A percentile compares a stretch with the other conserved stretches of the same genome.
These are phyloP conservation scores for Seriola quinqueradiata DNA, from an alignment of 2,113 vertebrate species.

Conservation along the genomic window DNA sequence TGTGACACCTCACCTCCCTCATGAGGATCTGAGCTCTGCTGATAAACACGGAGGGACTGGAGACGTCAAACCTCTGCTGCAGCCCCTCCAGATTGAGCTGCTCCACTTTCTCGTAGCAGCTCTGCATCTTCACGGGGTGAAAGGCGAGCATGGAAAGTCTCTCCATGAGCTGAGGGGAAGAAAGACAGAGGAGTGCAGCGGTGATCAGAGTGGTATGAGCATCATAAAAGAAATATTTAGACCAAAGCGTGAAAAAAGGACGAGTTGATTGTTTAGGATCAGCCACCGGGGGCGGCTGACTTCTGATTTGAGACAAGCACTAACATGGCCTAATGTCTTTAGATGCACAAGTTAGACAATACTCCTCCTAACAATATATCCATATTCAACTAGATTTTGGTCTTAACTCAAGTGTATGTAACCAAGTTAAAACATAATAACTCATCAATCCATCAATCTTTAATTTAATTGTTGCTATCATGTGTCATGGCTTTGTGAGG, in stretches of 20 bases:
- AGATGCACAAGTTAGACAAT: too few relatives aligned
- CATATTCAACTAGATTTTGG: background rate
- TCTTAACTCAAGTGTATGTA: background rate
- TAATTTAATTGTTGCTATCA: background rate
- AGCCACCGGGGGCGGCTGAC: background rate
- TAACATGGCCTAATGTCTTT: background rate
- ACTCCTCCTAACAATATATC: too few relatives aligned
- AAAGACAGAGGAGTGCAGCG: background rate
- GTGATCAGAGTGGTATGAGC: background rate
- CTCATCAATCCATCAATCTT: background rate
- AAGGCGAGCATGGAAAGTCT: constrained; percentile 95
- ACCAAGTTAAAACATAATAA: background rate
- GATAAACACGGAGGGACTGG: constrained; percentile 92
- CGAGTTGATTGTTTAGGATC: background rate
- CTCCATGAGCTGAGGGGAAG: constrained; percentile 90
- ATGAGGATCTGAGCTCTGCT: constrained; percentile 97
- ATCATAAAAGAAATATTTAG: background rate
- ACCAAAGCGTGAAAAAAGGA: background rate
- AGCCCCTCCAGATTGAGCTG: constrained; percentile 94
- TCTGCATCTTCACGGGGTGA: constrained; percentile 98
- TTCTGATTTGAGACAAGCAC: constrained; percentile 10
- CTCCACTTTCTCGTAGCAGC: constrained; percentile 94
- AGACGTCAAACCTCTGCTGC: constrained; percentile 94
- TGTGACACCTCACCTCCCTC: constrained; percentile 88
- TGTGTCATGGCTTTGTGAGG: too few relatives aligned